Base-by-base conservation (phyloP, 64 coral and sea anemone species). In the Cladopsammia gracilis region DNA sequence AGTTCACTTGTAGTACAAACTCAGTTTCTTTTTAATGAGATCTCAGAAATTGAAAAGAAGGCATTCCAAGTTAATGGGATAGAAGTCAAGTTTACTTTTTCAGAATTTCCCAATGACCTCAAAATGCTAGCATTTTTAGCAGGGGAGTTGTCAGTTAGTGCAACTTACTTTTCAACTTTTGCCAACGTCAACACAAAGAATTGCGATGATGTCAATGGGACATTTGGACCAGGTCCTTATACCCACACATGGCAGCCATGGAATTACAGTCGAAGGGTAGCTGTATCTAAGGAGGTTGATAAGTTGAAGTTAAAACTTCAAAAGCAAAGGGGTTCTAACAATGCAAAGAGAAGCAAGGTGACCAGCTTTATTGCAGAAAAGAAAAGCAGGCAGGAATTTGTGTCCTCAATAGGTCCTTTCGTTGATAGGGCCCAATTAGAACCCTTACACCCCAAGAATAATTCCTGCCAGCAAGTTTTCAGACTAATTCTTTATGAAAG, bases 51-150 rank as follows among this genome's bases (percentile, higher is more conserved):
- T 89, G 87, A 89, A 46, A 89, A 76, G 70, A 67, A 61, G 18
- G 60, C 53, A 89, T 89, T 88, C 51, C 20, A 56, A 44, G 90
- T 85, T 62, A 71, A 75, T 90, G 81, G 81, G 11, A 62, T 48
- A 45, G 60, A 65, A 7, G 13, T 85, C 4, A 92, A 86, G 58
- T 92, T 92, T 73, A 92, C 54, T 73, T 85, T 92, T 85, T 62
- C 90, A 11, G 81, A 92, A 86, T 92, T 92, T 64, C 71, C 90
- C 10, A 92, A 92, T 92, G 90, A 92, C 78, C 78, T 86, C 10
- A 92, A 92, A 64, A 92, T 92, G 90, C 69, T 92, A 25, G 90
- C 69, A 74, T 75, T 92, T 88, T 82, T 94, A 88, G 85, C 85
- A 60, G 92, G 87, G 25, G 87, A 89, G 44, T 57, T 89, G 20